Conservation (phyloP, 2,797 vertebrate genomes). For the Centropyge bicolor region DNA sequence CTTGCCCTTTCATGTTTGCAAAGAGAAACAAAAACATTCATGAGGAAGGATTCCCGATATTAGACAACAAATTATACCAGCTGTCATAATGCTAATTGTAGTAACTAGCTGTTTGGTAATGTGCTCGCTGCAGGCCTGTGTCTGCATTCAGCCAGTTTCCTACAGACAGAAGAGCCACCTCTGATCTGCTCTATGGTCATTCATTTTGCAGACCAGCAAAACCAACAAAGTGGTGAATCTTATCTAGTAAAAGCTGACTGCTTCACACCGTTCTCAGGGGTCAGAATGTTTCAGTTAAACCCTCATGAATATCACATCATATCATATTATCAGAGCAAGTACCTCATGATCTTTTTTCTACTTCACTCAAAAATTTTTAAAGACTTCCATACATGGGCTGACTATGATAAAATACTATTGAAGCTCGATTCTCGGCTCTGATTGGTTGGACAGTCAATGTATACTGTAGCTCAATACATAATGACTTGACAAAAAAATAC, state of each 20-base stretch:
- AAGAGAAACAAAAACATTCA: slow-evolving; percentile 7
- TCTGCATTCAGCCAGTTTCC: background rate
- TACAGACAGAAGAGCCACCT: background rate
- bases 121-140: background rate
- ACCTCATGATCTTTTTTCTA: background rate
- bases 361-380: too few species aligned
- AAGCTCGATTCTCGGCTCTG: background rate
- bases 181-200: background rate
- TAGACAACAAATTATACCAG: background rate
- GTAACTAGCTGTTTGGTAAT: background rate
- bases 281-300: background rate
- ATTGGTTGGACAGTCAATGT: background rate
- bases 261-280: background rate
- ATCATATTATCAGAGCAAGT: background rate
- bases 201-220: background rate
- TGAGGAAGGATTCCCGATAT: background rate
- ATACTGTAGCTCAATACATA: too few species aligned
- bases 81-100: background rate
- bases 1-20: background rate
- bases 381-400: background rate
- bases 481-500: background rate
- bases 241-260: background rate
- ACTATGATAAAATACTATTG: background rate
- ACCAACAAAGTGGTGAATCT: background rate
- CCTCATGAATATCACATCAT: background rate